These are phyloP conservation scores for Dione vanillae DNA, from an alignment of 2,888 invertebrate species.

Conservation along the genomic window DNA sequence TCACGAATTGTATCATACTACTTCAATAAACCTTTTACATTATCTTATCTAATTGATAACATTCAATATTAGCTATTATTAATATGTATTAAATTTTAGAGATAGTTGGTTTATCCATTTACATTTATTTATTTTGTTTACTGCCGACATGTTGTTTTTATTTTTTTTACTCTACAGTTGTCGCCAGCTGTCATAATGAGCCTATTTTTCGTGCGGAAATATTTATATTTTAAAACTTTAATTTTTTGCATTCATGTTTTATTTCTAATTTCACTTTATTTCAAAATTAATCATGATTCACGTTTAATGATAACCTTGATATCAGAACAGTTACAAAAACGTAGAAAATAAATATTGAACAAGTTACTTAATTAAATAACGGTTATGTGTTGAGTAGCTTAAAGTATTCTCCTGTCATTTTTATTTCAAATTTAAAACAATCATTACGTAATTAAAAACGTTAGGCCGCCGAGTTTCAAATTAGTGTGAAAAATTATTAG, in stretches of 20 bases:
- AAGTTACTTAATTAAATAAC: too few relatives aligned
- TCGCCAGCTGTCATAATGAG: neutral
- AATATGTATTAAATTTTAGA: neutral
- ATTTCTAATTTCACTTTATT: too few relatives aligned
- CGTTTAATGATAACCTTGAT: neutral
- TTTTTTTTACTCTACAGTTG: neutral
- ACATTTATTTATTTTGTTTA: constrained; percentile 1
- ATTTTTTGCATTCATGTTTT: neutral
- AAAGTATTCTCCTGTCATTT: neutral
- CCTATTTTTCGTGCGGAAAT: too few relatives aligned
- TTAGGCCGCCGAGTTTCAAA: neutral
- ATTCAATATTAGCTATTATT: neutral
- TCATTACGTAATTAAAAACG: too few relatives aligned
- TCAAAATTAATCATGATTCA: too few relatives aligned
- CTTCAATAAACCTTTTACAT: constrained; percentile 16
- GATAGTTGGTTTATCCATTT: neutral
- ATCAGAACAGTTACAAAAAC: neutral
- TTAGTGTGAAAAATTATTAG: neutral
- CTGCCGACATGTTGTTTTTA: neutral
- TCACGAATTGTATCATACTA: neutral
- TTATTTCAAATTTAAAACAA: neutral
- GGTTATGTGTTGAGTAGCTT: neutral
- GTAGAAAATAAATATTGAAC: neutral
- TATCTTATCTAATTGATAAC: constrained; percentile 16
- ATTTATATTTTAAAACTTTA: too few relatives aligned